Evolutionary conservation across 1,140 invertebrate genomes (phyloP), one percentile per base, ranked within the genome.

Genomic region (Pseudachorutes palmiensis): DNA sequence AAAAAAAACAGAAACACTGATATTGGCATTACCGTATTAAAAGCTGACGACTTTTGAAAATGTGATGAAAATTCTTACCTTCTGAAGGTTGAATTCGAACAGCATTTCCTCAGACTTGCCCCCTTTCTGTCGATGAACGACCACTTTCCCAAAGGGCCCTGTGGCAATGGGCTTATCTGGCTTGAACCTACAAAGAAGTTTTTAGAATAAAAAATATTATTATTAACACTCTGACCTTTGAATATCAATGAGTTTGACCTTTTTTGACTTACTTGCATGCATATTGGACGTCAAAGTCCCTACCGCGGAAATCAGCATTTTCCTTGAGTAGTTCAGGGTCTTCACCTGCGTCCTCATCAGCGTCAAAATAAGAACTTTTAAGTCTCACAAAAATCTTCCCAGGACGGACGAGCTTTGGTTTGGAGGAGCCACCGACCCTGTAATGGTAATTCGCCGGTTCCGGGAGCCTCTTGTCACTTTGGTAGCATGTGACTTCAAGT

Each of bases 251-350:
- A n/a, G n/a, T n/a, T n/a, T n/a, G n/a, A n/a, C n/a, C n/a, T n/a
- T 51, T 66, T 33, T 41, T 28, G 26, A 51, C 71, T 64, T 67
- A 76, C 76, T 73, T 77, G 72, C 76, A 78, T 30, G 74, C 74
- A 72, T 76, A 77, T 64, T 77, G 76, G 29, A 76, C 75, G 28
- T 76, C 75, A 70, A 77, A 76, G 24, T 77, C 76, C 49, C 72
- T 62, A 12, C 76, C 76, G 1, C 72, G 61, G 66, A 78, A 77
- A 60, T 77, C 76, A n/a, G 62, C 36, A 32, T 77, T 75, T 59
- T 74, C 74, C 63, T 77, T 77, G 0, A 59, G 61, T 62, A 77
- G 59, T 1, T 67, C 57, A 33, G 58, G 60, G 45, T 75, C 73
- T 71, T 77, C 76, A 1, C 76, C 76, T 36, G 75, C 76, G 24